Evolutionary conservation across 2,113 vertebrate genomes (phyloP), one percentile per base, ranked within the genome.

Genomic region (Perognathus longimembris): DNA sequence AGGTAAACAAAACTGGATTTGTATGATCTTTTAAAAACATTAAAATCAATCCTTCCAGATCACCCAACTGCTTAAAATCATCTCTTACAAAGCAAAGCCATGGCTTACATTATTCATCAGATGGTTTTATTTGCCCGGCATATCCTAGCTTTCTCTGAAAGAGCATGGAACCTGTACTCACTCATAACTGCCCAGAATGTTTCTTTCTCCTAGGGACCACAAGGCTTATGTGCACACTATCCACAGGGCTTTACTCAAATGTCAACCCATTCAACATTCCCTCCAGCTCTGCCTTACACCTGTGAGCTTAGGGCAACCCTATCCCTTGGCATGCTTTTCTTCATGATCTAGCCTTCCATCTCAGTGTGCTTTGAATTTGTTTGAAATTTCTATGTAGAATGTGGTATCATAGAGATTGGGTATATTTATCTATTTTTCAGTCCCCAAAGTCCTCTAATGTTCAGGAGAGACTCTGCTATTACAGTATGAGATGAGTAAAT

Each of bases 1-100:
- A 90, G 38, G 34, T 66, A 84, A 89, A 89, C 10, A 75, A 92
- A 91, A 88, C 87, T 76, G 82, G 86, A 88, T 78, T 34, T 88
- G 67, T 67, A 78, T 10, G 11, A 80, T 90, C 63, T 81, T 93
- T 86, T 90, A 67, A 81, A 54, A 92, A 91, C 57, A 82, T 42
- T 85, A 81, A 70, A 89, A 59, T 86, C 45, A 73, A 88, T 70
- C 64, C 79, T 78, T 77, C 59, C 42, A 76, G 61, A 82, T 64
- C 42, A 85, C 17, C 9, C 34, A 32, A 91, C 38, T 61, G 54
- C 8, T 7, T 45, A 78, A 91, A 85, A 76, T 1, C 12, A 40
- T 57, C 67, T 30, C 70, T 96, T 70, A 87, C 18, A 40, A 93
- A 11, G 74, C 18, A 40, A 93, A 11, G 74, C 45, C 32, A 54